A percentile compares a stretch with the other conserved stretches of the same genome.
These are phyloP conservation scores for Myotis myotis DNA, from an alignment of 2,797 vertebrate genomes.

Conservation along the genomic window DNA sequence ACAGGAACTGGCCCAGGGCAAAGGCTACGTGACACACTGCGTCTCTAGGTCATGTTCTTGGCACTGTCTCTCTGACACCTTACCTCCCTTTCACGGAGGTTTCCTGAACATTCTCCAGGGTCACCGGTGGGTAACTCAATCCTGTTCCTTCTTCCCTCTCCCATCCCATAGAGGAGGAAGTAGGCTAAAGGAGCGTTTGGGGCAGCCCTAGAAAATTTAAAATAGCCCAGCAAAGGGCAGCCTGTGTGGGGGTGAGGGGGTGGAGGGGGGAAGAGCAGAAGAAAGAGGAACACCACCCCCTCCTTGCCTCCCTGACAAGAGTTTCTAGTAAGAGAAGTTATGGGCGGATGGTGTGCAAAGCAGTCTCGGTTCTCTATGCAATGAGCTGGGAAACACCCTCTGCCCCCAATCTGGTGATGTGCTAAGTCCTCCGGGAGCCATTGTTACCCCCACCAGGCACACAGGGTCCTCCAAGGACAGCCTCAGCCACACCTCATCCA, in stretches of 20 bases:
- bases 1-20: background rate
- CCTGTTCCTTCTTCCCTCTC: background rate
- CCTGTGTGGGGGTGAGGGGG: too few species aligned
- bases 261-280: background rate
- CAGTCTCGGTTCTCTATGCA: slow-evolving; percentile 58
- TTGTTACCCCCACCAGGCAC: background rate
- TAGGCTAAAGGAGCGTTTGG: background rate
- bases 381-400: slow-evolving; percentile 21
- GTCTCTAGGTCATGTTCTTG: background rate
- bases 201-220: background rate
- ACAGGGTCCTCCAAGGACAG: too few species aligned
- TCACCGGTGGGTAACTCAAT: background rate
- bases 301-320: background rate
- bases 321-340: slow-evolving; percentile 4
- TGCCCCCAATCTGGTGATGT: background rate
- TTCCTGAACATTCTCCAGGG: background rate
- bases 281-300: background rate
- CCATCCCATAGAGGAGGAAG: background rate
- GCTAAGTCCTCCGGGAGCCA: background rate
- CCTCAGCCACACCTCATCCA: too few species aligned
- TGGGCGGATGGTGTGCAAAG: background rate
- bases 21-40: rapidly evolving
- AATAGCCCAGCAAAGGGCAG: background rate
- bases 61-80: background rate
- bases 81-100: too few species aligned